These are phyloP conservation scores for Drosophila neutralis DNA, from an alignment of 2,888 invertebrate genomes.

Conservation along the genomic window DNA sequence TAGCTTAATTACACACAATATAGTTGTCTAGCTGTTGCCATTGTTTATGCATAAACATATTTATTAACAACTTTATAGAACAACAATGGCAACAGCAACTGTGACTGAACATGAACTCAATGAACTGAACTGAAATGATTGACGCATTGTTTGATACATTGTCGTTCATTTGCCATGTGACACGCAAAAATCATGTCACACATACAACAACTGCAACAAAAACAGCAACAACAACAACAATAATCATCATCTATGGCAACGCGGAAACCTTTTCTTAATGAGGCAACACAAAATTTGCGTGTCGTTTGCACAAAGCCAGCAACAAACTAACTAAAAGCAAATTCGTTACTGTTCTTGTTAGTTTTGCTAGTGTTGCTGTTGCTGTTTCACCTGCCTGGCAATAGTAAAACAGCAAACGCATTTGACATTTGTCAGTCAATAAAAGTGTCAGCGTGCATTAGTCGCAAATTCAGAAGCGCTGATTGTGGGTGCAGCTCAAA, in stretches of 20 bases:
- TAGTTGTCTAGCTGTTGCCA: conserved; percentile 47
- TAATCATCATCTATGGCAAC: conserved; percentile 58
- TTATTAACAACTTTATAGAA: conserved; percentile 62
- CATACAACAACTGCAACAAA: conserved; percentile 30
- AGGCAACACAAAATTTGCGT: conserved; percentile 83
- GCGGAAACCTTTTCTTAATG: conserved; percentile 71
- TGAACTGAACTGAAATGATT: conserved; percentile 54
- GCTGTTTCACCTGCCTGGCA: conserved; percentile 35
- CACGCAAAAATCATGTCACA: conserved; percentile 71
- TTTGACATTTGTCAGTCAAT: conserved; percentile 75
- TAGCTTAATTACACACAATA: conserved; percentile 55
- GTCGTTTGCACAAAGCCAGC: conserved; percentile 49
- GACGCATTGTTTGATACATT: conserved; percentile 66
- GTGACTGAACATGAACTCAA: conserved; percentile 25
- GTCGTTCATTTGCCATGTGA: conserved; percentile 69
- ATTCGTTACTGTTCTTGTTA: conserved; percentile 16
- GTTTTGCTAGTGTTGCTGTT: not conserved
- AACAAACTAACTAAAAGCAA: conserved; percentile 47
- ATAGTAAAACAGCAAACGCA: conserved; percentile 53
- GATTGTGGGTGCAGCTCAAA: conserved; percentile 18
- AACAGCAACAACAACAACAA: conserved; percentile 22
- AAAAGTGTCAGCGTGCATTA: conserved; percentile 76
- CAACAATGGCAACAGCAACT: conserved; percentile 17
- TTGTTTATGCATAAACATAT: conserved; percentile 66
- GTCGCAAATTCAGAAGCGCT: conserved; percentile 10